A percentile compares a stretch with the other conserved stretches of the same genome.
These are phyloP conservation scores for Ctenicera cuprea DNA, from an alignment of 2,888 invertebrate genomes.

Conservation along the genomic window DNA sequence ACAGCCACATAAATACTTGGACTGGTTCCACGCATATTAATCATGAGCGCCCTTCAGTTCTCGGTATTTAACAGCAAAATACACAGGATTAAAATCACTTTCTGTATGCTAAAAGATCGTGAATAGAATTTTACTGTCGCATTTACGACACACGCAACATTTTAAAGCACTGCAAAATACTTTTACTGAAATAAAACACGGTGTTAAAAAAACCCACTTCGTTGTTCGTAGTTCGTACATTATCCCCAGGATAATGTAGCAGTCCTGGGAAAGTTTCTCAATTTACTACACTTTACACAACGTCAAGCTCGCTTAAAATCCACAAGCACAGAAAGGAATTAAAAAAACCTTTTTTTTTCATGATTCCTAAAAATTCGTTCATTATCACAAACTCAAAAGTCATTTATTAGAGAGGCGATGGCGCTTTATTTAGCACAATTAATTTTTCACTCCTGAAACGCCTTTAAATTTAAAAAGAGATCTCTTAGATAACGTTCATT, in stretches of 20 bases:
- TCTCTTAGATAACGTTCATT: slow-evolving; percentile 25
- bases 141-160: slow-evolving; percentile 25
- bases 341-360: too few relatives aligned
- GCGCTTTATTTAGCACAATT: slow-evolving; percentile 5
- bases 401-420: not conserved
- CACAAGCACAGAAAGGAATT: too few relatives aligned
- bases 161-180: slow-evolving; percentile 16
- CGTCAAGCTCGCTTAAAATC: too few relatives aligned
- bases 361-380: not conserved
- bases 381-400: not conserved
- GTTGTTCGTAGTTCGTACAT: not conserved
- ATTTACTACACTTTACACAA: too few relatives aligned
- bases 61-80: slow-evolving; percentile 47
- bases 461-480: slow-evolving; percentile 26
- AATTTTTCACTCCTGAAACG: slow-evolving; percentile 2
- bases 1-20: slow-evolving; percentile 46
- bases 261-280: too few relatives aligned
- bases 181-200: slow-evolving; percentile 5
- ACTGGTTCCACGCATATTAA: slow-evolving; percentile 49
- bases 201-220: not conserved
- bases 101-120: slow-evolving; percentile 36
- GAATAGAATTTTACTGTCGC: slow-evolving; percentile 42
- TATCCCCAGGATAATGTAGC: too few relatives aligned
- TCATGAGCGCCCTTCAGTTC: slow-evolving; percentile 45
- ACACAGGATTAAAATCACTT: slow-evolving; percentile 45